A percentile compares a stretch with the other conserved stretches of the same genome.
Conservation (phyloP, 2,888 invertebrate species). For the Mesorhabditis belari region DNA sequence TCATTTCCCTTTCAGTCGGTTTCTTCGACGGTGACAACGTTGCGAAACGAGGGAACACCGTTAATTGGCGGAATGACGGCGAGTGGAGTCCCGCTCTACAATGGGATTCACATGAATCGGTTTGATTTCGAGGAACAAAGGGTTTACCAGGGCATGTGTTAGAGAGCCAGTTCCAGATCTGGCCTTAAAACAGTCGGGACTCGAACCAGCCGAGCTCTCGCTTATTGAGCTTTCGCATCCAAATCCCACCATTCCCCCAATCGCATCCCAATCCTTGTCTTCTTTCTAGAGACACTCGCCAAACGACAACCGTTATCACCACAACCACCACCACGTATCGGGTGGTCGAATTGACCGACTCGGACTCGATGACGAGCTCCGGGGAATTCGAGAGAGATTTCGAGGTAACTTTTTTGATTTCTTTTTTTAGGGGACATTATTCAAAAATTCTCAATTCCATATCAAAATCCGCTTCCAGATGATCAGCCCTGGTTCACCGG, state of each 20-base stretch:
- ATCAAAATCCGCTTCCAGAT: background rate
- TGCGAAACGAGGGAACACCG: constrained; percentile 33
- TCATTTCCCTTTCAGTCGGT: constrained; percentile 20
- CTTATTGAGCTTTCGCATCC: too few relatives aligned
- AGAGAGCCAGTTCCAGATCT: too few relatives aligned
- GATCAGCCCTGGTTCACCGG: background rate
- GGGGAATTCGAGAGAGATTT: background rate
- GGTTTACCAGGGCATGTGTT: too few relatives aligned
- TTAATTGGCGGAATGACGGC: constrained; percentile 39
- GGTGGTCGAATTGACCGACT: constrained; percentile 20
- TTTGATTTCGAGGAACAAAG: background rate
- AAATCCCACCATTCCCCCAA: too few relatives aligned
- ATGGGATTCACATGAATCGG: constrained; percentile 28
- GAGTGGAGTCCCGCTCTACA: constrained; percentile 41
- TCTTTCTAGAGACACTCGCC: constrained; percentile 34
- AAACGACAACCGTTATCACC: constrained; percentile 51
- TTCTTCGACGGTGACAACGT: constrained; percentile 36
- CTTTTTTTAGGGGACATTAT: too few relatives aligned
- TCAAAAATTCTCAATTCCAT: too few relatives aligned
- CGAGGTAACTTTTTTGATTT: too few relatives aligned
- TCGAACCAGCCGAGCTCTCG: too few relatives aligned
- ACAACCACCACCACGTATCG: constrained; percentile 50
- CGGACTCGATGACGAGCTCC: background rate
- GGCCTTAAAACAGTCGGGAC: too few relatives aligned
- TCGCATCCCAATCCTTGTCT: too few relatives aligned